phyloP scores from a whole-genome alignment of 92 coral and sea anemone genomes.

The Umimayanthus chanpuru region DNA sequence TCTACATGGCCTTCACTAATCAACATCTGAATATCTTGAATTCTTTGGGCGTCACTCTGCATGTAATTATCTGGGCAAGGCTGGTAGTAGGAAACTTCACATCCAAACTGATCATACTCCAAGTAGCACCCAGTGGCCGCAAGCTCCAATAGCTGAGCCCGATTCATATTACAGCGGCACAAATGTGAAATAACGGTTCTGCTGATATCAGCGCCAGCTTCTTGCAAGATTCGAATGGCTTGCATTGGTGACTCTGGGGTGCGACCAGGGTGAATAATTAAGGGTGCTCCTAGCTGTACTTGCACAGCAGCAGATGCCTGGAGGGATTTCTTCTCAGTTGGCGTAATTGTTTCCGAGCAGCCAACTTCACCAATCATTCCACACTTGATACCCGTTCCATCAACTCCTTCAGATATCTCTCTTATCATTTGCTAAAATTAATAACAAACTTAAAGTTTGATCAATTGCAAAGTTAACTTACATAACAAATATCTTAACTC shows the following conservation, averaged over 20 bases:
- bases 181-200: slow-evolving; percentile 92
- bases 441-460: neutral
- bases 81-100: slow-evolving; percentile 74
- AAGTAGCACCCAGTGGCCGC: slow-evolving; percentile 81
- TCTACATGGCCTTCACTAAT: slow-evolving; percentile 83
- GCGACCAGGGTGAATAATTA: slow-evolving; percentile 92
- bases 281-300: slow-evolving; percentile 81
- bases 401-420: slow-evolving; percentile 84
- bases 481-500: too few relatives aligned
- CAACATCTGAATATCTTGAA: slow-evolving; percentile 72
- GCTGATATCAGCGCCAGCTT: slow-evolving; percentile 90
- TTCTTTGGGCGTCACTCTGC: slow-evolving; percentile 90
- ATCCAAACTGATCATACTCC: slow-evolving; percentile 91
- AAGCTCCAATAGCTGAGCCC: slow-evolving; percentile 67
- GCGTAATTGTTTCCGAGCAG: slow-evolving; percentile 81
- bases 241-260: slow-evolving; percentile 76
- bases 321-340: slow-evolving; percentile 81
- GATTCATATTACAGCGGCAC: slow-evolving; percentile 76
- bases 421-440: slow-evolving; percentile 72
- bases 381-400: slow-evolving; percentile 79
- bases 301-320: slow-evolving; percentile 91
- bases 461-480: neutral
- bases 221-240: slow-evolving; percentile 78
- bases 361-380: slow-evolving; percentile 98
- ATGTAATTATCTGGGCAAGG: slow-evolving; percentile 65